phyloP scores from a whole-genome alignment of 1,140 invertebrate species.

The Drosophila kohkoa region DNA sequence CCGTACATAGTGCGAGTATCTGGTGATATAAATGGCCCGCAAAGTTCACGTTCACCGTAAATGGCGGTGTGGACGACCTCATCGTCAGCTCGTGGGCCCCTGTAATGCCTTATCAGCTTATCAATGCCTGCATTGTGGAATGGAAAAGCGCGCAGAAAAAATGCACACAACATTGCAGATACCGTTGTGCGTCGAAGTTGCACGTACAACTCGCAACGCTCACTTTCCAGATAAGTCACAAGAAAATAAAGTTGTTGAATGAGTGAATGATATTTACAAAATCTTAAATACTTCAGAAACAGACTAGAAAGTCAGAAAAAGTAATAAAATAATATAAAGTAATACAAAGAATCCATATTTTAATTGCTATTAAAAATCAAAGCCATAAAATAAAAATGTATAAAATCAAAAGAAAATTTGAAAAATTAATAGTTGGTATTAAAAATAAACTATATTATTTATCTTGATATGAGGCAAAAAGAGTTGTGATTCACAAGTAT shows the following conservation, averaged over 20 bases:
- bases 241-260: neutral
- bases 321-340: too few relatives aligned
- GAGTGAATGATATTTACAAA: too few relatives aligned
- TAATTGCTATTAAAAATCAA: too few relatives aligned
- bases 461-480: too few relatives aligned
- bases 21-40: slow-evolving; percentile 49
- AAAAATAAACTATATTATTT: too few relatives aligned
- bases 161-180: slow-evolving; percentile 30
- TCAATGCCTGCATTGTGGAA: slow-evolving; percentile 45
- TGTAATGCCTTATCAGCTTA: slow-evolving; percentile 58
- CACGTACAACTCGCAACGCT: slow-evolving; percentile 16
- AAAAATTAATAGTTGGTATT: too few relatives aligned
- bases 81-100: neutral
- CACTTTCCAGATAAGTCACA: slow-evolving; percentile 1
- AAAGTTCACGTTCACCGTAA: slow-evolving; percentile 63
- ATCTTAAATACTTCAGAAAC: too few relatives aligned
- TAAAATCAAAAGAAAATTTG: too few relatives aligned
- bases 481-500: too few relatives aligned
- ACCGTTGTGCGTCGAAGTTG: slow-evolving; percentile 28
- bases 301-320: too few relatives aligned
- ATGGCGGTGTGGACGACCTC: slow-evolving; percentile 60
- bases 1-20: slow-evolving; percentile 23
- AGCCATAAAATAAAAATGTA: too few relatives aligned
- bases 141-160: slow-evolving; percentile 32
- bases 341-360: too few relatives aligned